These are phyloP conservation scores for Spatulosminthurus flaviceps DNA, from an alignment of 2,888 invertebrate genomes.

Conservation along the genomic window DNA sequence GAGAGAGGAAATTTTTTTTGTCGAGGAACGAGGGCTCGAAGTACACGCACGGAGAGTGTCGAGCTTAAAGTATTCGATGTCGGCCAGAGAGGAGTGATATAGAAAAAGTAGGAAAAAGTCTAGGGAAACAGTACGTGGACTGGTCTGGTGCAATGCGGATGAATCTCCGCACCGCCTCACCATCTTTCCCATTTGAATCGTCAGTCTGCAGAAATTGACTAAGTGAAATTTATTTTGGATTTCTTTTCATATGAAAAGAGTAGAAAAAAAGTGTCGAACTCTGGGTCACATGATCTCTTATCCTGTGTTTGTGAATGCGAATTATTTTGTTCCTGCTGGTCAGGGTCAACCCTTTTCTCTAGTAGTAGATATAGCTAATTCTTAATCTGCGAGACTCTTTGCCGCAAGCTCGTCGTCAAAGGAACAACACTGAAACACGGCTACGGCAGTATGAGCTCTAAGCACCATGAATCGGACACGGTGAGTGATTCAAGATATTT, in stretches of 20 bases:
- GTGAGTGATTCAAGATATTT: slow-evolving; percentile 53
- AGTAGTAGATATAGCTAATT: background rate
- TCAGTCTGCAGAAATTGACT: slow-evolving; percentile 22
- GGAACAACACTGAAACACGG: background rate
- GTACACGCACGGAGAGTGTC: background rate
- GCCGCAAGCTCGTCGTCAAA: background rate
- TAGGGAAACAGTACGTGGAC: slow-evolving; percentile 23
- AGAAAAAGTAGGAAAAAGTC: slow-evolving; percentile 15
- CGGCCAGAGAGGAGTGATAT: background rate
- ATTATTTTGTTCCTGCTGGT: slow-evolving; percentile 35
- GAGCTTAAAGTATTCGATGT: slow-evolving; percentile 13
- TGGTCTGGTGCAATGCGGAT: slow-evolving; percentile 30
- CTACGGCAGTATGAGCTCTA: slow-evolving; percentile 57
- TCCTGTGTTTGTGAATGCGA: slow-evolving; percentile 19
- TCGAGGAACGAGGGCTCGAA: background rate
- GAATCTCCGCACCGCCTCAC: slow-evolving; percentile 27
- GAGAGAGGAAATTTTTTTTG: background rate
- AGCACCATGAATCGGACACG: slow-evolving; percentile 62
- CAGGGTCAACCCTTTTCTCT: slow-evolving; percentile 31
- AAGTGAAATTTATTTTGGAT: slow-evolving; percentile 26
- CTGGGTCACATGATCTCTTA: slow-evolving; percentile 31
- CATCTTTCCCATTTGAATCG: slow-evolving; percentile 21
- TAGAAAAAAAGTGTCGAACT: background rate
- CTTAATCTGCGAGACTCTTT: too few relatives aligned
- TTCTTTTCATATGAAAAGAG: background rate